Base-by-base conservation (phyloP, 1,140 invertebrate species). In the Meloidogyne chitwoodi region DNA sequence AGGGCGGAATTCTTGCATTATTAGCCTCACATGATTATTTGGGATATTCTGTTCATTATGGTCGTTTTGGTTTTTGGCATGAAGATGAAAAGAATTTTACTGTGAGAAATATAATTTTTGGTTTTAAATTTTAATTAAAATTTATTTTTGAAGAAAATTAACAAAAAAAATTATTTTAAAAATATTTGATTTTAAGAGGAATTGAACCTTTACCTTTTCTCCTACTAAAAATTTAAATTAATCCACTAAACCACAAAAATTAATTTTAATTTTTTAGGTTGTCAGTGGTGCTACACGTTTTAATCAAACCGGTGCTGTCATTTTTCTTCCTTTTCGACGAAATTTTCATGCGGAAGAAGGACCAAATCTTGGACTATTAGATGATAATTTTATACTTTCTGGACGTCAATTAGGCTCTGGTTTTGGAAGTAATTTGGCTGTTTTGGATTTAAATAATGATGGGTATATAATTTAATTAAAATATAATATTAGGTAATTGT, bases 391-490 rank as follows among this genome's bases (percentile, higher is more conserved):
- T 64, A 68, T 77, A 10, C 69, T 85, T 16, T 76, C 73, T 69
- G 84, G 84, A n/a, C 79, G 68, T 24, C 74, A 86, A 77, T 70
- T 85, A 66, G 84, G 85, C 27, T 85, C 85, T 19, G 85, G 80
- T 26, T 85, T 85, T 68, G 84, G 84, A 5, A 84, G 81, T 69
- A 68, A 74, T 11, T 34, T 85, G 22, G 83, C 82, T 71, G 85
- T 87, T n/a, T 61, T 85, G n/a, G 84, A 85, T 76, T 61, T 85
- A 31, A 83, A 85, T 71, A 78, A 76, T 34, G 85, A 85, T 76
- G 85, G 84, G 83, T 84, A 71, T 44, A 31, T 68, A 2, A 5
- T 38, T 77, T 64, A 26, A 22, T 6, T 29, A 6, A 31, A 68
- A 6, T 66, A 38, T 8, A 6, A 38, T 38, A 38, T 3, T 3